These are phyloP conservation scores for Cardinalis cardinalis DNA, from an alignment of 2,113 vertebrate genomes.

Conservation along the genomic window DNA sequence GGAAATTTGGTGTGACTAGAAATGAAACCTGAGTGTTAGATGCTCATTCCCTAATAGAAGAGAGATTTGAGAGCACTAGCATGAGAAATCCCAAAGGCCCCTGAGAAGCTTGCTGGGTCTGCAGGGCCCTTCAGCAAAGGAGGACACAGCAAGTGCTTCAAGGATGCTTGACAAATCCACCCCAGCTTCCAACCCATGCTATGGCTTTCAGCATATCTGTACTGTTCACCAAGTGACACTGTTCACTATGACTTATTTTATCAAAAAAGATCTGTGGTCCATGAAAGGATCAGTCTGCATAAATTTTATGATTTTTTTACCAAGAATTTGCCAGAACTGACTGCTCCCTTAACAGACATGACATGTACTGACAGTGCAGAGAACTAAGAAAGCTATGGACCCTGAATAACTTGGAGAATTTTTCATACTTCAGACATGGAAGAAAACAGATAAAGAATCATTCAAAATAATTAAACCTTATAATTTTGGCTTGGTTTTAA, in stretches of 20 bases:
- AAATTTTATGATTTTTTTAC: not conserved
- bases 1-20: not conserved
- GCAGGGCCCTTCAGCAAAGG: not conserved
- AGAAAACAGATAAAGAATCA: not conserved
- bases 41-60: not conserved
- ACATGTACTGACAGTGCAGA: not conserved
- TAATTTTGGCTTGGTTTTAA: not conserved
- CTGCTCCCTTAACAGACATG: not conserved
- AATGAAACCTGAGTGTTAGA: not conserved
- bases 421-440: not conserved
- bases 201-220: not conserved
- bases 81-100: accelerated
- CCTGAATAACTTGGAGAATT: not conserved
- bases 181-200: not conserved
- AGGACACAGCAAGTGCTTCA: not conserved
- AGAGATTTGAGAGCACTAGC: not conserved
- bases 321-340: not conserved
- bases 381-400: not conserved
- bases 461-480: not conserved
- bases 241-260: not conserved
- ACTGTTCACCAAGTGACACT: not conserved
- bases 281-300: not conserved
- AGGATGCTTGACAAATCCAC: not conserved
- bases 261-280: not conserved
- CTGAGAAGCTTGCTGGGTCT: not conserved